These are phyloP conservation scores for Eupeodes latifasciatus DNA, from an alignment of 2,888 invertebrate genomes.

Conservation along the genomic window DNA sequence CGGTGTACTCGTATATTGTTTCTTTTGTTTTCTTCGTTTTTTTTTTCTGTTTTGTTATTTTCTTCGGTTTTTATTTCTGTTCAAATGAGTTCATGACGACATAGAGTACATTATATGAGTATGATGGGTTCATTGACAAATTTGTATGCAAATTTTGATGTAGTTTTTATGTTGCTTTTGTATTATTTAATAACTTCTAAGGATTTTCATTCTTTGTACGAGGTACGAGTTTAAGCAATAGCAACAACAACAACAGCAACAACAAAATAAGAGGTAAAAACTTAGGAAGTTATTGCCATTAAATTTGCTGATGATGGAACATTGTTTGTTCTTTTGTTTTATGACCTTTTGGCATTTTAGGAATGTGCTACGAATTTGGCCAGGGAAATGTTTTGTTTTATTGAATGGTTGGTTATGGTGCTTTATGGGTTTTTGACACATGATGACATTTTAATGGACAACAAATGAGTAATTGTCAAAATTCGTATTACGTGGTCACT, in stretches of 20 bases:
- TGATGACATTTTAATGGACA: too few species aligned
- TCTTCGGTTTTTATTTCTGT: not conserved
- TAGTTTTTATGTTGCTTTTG: conserved; percentile 9
- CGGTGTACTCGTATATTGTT: conserved; percentile 24
- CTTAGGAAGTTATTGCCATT: not conserved
- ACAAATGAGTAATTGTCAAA: too few species aligned
- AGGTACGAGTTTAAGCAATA: too few species aligned
- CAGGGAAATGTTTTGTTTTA: too few species aligned
- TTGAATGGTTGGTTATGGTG: too few species aligned
- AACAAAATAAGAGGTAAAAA: not conserved
- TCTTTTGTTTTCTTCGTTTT: not conserved
- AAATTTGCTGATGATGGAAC: not conserved
- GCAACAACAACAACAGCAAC: not conserved
- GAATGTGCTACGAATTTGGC: too few species aligned
- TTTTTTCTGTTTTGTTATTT: not conserved
- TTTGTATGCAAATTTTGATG: conserved; percentile 35
- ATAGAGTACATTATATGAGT: too few species aligned
- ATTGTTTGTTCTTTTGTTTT: not conserved
- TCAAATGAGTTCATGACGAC: conserved; percentile 57
- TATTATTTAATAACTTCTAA: conserved; percentile 14
- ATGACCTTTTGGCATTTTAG: not conserved
- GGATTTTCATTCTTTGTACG: not conserved
- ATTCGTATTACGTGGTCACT: too few species aligned
- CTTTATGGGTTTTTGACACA: too few species aligned
- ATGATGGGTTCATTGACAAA: conserved; percentile 66